Evolutionary conservation across 1,140 invertebrate genomes (phyloP), one percentile per base, ranked within the genome.

Genomic region (Pararge aegeria): DNA sequence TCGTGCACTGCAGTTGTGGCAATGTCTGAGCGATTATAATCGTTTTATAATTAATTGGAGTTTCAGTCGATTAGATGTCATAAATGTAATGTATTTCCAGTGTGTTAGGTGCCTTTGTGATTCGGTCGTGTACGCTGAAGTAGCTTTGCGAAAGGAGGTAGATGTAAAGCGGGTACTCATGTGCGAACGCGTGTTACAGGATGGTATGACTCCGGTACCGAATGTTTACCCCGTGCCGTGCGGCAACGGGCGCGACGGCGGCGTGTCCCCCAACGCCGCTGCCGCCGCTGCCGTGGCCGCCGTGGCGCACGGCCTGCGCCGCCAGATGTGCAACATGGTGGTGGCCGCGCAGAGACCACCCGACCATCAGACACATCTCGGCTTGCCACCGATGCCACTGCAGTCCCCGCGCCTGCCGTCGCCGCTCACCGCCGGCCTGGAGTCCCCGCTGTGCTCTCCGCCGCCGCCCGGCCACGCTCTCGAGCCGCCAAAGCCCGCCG

Each of bases 241-340:
- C 71, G 91, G 91, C 64, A 92, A 92, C 72, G 91, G 91, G 19
- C 89, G 90, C 62, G 91, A 94, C 83, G 91, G 92, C 70, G 87
- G 92, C 66, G 75, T 94, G 73, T 92, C 94, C 57, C 93, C 93
- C 44, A 94, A 93, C 70, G 93, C 94, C 5, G 93, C 93, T 16
- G 93, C 94, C 60, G 93, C 93, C 44, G 93, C 93, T n/a, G 94
- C 94, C 63, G 94, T 95, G 52, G 94, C 94, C 13, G 94, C 94
- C 30, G 94, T 95, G 60, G 93, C 93, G 27, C 93, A 94, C 87
- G 93, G 92, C 70, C 81, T 90, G 46, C 85, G 87, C 19, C 86
- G 87, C 4, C 89, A 90, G 68, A 89, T 89, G 82, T 90, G 89
- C 86, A 89, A 84, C 58, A 88, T 90, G 87, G 87, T 87, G 30